A percentile compares a stretch with the other conserved stretches of the same genome.
These are phyloP conservation scores for Panulirus ornatus DNA, from an alignment of 1,140 invertebrate species.

Conservation along the genomic window DNA sequence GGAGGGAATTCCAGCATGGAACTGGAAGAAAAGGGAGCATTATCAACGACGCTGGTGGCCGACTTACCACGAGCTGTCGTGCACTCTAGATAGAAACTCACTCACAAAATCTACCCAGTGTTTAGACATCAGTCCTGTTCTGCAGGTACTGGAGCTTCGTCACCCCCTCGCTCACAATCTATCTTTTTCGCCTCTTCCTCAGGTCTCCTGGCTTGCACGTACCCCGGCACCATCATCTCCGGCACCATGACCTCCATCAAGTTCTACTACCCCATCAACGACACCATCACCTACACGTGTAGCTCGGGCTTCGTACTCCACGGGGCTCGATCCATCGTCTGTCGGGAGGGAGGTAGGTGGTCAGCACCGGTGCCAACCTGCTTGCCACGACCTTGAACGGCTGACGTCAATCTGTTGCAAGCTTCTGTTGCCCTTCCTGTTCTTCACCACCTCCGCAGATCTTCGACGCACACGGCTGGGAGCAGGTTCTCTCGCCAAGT, in stretches of 20 bases:
- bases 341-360: slow-evolving; percentile 90
- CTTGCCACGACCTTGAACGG: slow-evolving; percentile 70
- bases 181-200: slow-evolving; percentile 3
- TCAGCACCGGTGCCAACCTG: slow-evolving; percentile 86
- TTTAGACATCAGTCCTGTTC: too few relatives aligned
- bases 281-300: slow-evolving; percentile 91
- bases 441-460: too few relatives aligned
- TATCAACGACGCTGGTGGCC: too few relatives aligned
- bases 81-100: too few relatives aligned
- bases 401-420: background rate
- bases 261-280: slow-evolving; percentile 91
- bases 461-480: background rate
- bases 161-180: background rate
- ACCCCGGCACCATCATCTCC: slow-evolving; percentile 90
- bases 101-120: too few relatives aligned
- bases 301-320: slow-evolving; percentile 86
- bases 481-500: background rate
- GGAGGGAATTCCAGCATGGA: too few relatives aligned
- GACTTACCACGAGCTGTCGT: too few relatives aligned
- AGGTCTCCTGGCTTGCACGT: slow-evolving; percentile 90
- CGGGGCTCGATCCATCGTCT: slow-evolving; percentile 87
- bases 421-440: background rate
- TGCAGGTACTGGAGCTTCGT: too few relatives aligned
- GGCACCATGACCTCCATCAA: slow-evolving; percentile 90
- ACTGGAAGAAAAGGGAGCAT: too few relatives aligned